phyloP scores from a whole-genome alignment of 1,140 invertebrate species.

The Hermatobates lingyangjiaoensis region DNA sequence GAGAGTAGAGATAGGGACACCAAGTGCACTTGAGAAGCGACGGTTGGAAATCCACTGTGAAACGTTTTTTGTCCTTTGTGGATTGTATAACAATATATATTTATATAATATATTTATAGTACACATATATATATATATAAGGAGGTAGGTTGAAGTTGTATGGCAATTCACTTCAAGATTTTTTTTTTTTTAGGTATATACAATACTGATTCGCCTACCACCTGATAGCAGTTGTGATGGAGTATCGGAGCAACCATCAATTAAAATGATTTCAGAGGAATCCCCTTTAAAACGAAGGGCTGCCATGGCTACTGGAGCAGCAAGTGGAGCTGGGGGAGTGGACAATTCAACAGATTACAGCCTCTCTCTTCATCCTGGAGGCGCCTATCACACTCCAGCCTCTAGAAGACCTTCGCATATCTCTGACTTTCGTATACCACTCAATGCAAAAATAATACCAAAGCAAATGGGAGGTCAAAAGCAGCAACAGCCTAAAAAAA shows the following conservation, averaged over 20 bases:
- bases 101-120: too few species aligned
- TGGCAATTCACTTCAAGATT: too few species aligned
- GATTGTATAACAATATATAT: too few species aligned
- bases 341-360: slow-evolving; percentile 14
- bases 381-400: slow-evolving; percentile 21
- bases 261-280: slow-evolving; percentile 66
- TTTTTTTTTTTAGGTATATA: slow-evolving; percentile 40
- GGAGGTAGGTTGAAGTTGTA: too few species aligned
- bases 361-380: slow-evolving; percentile 16
- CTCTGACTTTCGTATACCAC: slow-evolving; percentile 58
- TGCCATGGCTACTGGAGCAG: slow-evolving; percentile 16
- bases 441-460: slow-evolving; percentile 68
- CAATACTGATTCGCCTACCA: slow-evolving; percentile 75
- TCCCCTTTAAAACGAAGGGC: too few species aligned
- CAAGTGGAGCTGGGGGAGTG: slow-evolving; percentile 12
- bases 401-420: slow-evolving; percentile 42
- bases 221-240: slow-evolving; percentile 30
- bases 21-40: too few species aligned
- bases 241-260: slow-evolving; percentile 37
- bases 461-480: slow-evolving; percentile 35
- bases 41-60: too few species aligned
- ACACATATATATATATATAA: too few species aligned
- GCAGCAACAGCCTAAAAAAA: slow-evolving; percentile 39
- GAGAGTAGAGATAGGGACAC: too few species aligned
- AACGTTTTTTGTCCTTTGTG: too few species aligned